phyloP scores from a whole-genome alignment of 1,140 invertebrate species.

The Maconellicoccus hirsutus region DNA sequence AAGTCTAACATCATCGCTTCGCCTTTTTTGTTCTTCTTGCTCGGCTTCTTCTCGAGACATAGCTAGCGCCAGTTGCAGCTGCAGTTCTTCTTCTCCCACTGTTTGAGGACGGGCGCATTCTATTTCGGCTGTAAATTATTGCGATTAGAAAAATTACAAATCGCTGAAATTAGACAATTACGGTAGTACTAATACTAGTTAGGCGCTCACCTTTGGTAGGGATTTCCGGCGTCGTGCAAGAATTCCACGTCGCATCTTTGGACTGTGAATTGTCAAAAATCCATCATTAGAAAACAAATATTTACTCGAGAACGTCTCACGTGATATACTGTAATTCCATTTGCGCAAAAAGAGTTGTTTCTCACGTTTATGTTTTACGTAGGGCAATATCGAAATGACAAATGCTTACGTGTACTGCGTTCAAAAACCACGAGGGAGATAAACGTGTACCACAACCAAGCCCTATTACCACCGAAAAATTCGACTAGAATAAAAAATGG shows the following conservation, averaged over 20 bases:
- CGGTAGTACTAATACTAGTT: neutral
- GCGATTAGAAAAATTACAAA: too few species aligned
- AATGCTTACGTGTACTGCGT: too few species aligned
- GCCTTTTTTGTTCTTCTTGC: conserved; percentile 81
- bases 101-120: conserved; percentile 90
- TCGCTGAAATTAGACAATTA: too few species aligned
- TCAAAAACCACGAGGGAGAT: too few species aligned
- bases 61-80: conserved; percentile 91
- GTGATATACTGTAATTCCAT: too few species aligned
- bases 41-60: conserved; percentile 98
- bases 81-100: conserved; percentile 93
- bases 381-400: too few species aligned
- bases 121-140: conserved; percentile 46
- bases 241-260: neutral
- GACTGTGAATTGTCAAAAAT: conserved; percentile 13
- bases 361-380: too few species aligned
- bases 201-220: neutral
- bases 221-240: neutral
- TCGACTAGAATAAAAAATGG: too few species aligned
- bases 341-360: too few species aligned
- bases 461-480: too few species aligned
- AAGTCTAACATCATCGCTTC: conserved; percentile 85
- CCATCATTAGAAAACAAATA: neutral
- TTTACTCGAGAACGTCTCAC: too few species aligned
- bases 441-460: too few species aligned